Base-by-base conservation (phyloP, 64 coral and sea anemone genomes). In the Exaiptasia diaphana region DNA sequence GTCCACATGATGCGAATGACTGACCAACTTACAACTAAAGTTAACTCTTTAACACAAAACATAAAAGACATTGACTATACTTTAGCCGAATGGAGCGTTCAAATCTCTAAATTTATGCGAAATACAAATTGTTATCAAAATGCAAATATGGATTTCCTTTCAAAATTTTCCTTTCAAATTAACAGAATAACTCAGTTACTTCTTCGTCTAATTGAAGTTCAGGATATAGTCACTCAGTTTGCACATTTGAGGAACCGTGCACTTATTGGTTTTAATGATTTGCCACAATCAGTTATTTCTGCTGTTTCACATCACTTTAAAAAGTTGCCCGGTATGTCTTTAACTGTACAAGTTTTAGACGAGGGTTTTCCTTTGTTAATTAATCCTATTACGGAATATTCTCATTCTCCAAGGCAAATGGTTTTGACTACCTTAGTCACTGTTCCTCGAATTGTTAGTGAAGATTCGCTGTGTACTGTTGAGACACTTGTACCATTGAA, bases 361-460 rank as follows among this genome's bases (percentile, higher is more conserved):
- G 50, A 54, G 8, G 76, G 56, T 4, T 79, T 60, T n/a, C 76
- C 76, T 6, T 38, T 79, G 18, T 44, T 79, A 24, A 79, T 79
- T n/a, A 40, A 79, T 56, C 74, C 74, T 24, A 31, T 77, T 38
- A 30, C 55, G 10, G 50, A 77, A 21, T 77, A 77, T 36, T 30
- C 39, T 21, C 74, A 53, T n/a, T 24, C 30, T 31, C n/a, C n/a
- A n/a, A 37, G 36, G 26, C 25, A 54, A 54, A 54, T 77, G 24
- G 5, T 55, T 14, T 0, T 77, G 5, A 49, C 29, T 20, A 37
- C 55, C 37, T 20, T 77, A 38, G 37, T 77, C 35, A 77, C 74
- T 31, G 74, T 77, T 14, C 74, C 50, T 38, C 74, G 58, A 35
- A 36, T 77, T 31, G 30, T 22, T 36, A 18, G 55, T 53, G 5